These are phyloP conservation scores for Petrocephalus zakoni DNA, from an alignment of 2,113 vertebrate genomes.

Conservation along the genomic window DNA sequence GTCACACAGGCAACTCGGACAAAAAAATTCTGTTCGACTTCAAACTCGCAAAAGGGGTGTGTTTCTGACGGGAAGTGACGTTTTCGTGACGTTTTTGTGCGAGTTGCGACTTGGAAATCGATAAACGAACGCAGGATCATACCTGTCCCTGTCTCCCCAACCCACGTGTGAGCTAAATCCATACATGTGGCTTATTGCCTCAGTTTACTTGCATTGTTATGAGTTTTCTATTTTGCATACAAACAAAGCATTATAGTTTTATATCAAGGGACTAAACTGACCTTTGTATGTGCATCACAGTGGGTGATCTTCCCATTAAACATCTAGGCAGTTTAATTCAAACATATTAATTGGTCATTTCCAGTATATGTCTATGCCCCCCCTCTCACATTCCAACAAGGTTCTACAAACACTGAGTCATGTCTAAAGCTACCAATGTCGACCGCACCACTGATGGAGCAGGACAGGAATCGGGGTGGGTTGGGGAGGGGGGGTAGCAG, in stretches of 20 bases:
- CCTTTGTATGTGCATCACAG: not conserved
- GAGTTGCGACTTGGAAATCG: too few relatives aligned
- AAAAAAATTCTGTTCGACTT: too few relatives aligned
- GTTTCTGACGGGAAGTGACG: too few relatives aligned
- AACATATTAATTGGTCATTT: not conserved
- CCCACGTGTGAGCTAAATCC: not conserved
- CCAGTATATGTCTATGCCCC: not conserved
- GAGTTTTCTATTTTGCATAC: not conserved
- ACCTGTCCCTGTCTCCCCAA: not conserved
- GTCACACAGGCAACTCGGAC: too few relatives aligned
- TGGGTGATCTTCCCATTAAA: not conserved
- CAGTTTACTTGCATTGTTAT: not conserved
- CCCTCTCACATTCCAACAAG: not conserved
- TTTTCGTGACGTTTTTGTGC: too few relatives aligned
- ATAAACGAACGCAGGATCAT: too few relatives aligned
- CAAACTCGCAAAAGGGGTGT: too few relatives aligned
- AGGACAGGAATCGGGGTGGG: not conserved
- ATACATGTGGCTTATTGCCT: not conserved
- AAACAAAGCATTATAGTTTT: constrained; percentile 3
- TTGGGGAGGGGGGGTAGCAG: not conserved
- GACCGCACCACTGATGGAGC: not conserved
- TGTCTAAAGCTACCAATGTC: not conserved
- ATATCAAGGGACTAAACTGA: not conserved
- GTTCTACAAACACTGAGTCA: constrained; percentile 10
- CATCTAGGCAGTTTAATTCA: not conserved